Evolutionary conservation across 2,888 invertebrate species (phyloP).

Genomic region (Polymixis lichenea): DNA sequence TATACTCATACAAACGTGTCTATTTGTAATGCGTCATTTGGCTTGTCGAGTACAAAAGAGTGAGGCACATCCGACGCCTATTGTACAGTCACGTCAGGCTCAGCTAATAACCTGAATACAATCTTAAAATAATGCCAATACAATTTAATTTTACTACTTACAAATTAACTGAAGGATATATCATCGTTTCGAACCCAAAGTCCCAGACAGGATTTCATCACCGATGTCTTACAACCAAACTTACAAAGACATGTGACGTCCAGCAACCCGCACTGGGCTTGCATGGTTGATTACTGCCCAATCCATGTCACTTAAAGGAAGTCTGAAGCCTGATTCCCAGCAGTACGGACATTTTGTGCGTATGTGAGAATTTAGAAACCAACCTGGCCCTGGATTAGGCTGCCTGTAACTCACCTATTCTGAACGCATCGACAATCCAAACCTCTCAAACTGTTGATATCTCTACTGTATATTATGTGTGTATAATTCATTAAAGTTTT

Average conservation of each 20-base stretch:
- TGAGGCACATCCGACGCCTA: no score
- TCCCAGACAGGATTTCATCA: no score
- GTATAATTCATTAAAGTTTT: background rate
- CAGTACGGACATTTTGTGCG: background rate
- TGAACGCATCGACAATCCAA: background rate
- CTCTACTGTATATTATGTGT: background rate
- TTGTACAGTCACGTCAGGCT: no score
- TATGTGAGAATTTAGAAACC: background rate
- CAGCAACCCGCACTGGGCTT: background rate
- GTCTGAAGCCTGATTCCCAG: background rate
- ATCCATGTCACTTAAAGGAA: background rate
- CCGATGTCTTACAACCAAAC: background rate
- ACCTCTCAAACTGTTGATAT: background rate
- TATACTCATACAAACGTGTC: slow-evolving; percentile 29
- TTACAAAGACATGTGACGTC: background rate
- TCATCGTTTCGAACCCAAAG: background rate
- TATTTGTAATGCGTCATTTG: background rate
- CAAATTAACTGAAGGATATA: background rate
- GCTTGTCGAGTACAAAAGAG: background rate
- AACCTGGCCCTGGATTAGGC: no score
- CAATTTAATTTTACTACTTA: background rate
- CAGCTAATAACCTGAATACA: no score
- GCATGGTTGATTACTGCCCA: background rate
- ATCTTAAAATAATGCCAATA: background rate
- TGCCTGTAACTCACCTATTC: no score